Evolutionary conservation across 1,140 invertebrate species (phyloP).

Genomic region (Pissodes strobi): DNA sequence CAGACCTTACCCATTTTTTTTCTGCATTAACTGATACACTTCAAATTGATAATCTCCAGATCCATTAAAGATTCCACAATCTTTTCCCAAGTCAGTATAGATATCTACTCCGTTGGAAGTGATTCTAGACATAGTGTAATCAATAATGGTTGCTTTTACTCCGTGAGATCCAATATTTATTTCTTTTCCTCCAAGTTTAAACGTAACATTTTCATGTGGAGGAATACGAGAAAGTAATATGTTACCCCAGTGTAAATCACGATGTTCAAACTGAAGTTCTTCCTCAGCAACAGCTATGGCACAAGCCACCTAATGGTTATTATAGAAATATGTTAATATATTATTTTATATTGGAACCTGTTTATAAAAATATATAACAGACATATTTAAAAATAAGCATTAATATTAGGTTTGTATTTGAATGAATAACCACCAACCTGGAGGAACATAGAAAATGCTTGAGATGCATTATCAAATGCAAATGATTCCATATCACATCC

Average conservation of each 20-base stretch:
- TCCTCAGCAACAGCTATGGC: conserved; percentile 83
- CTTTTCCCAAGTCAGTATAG: conserved; percentile 77
- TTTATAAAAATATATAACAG: too few species aligned
- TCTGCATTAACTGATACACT: conserved; percentile 84
- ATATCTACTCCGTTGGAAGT: conserved; percentile 67
- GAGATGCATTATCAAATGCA: conserved; percentile 70
- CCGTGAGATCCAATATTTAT: conserved; percentile 58
- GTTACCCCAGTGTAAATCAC: conserved; percentile 94
- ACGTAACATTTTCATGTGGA: conserved; percentile 19
- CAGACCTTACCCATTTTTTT: conserved; percentile 70
- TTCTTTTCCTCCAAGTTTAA: conserved; percentile 52
- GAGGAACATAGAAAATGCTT: conserved; percentile 69
- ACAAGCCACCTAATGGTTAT: conserved; percentile 73
- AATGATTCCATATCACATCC: conserved; percentile 81
- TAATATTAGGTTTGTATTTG: conserved; percentile 6
- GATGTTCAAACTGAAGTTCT: conserved; percentile 85
- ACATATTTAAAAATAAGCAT: conserved; percentile 38
- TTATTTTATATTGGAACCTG: too few species aligned
- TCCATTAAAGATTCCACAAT: conserved; percentile 79
- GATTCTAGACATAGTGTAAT: conserved; percentile 89
- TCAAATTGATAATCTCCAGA: conserved; percentile 93
- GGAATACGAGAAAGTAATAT: conserved; percentile 62
- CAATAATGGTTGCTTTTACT: conserved; percentile 79
- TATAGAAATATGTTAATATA: too few species aligned
- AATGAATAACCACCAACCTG: conserved; percentile 69